These are phyloP conservation scores for Balanococcus diminutus DNA, from an alignment of 2,888 invertebrate genomes.

Conservation along the genomic window DNA sequence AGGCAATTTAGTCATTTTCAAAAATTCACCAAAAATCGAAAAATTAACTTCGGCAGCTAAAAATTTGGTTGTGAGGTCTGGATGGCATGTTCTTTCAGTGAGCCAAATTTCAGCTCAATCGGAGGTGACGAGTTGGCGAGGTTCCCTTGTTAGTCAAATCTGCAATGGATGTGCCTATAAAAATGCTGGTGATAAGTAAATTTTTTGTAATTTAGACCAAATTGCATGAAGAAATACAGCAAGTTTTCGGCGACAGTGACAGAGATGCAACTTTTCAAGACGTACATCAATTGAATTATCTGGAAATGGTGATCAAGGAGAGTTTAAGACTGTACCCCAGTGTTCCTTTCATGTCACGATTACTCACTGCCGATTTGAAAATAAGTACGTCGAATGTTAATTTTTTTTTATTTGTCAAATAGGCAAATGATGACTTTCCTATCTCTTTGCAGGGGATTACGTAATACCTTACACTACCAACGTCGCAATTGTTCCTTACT, in stretches of 20 bases:
- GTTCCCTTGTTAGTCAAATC: too few species aligned
- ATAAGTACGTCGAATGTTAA: constrained; percentile 15
- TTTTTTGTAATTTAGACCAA: constrained; percentile 56
- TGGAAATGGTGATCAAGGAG: constrained; percentile 59
- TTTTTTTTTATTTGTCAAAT: too few species aligned
- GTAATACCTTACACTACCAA: constrained; percentile 58
- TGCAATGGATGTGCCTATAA: too few species aligned
- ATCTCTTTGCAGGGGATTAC: constrained; percentile 53
- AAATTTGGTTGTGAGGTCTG: too few species aligned
- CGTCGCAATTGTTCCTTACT: constrained; percentile 58
- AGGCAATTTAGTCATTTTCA: too few species aligned
- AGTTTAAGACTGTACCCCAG: constrained; percentile 59
- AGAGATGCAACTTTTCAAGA: constrained; percentile 58
- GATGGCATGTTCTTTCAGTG: too few species aligned
- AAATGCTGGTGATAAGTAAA: too few species aligned
- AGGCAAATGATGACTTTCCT: too few species aligned
- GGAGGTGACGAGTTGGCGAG: too few species aligned
- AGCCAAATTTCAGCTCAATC: too few species aligned
- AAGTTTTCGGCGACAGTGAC: constrained; percentile 58
- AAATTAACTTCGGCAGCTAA: too few species aligned
- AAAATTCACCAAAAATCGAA: too few species aligned
- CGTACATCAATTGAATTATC: constrained; percentile 58
- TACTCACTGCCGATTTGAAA: constrained; percentile 57
- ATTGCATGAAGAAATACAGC: constrained; percentile 57
- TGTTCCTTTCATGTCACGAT: constrained; percentile 58